A percentile compares a stretch with the other conserved stretches of the same genome.
Evolutionary conservation across 1,140 invertebrate genomes (phyloP).

Genomic region (Sinella curviseta): DNA sequence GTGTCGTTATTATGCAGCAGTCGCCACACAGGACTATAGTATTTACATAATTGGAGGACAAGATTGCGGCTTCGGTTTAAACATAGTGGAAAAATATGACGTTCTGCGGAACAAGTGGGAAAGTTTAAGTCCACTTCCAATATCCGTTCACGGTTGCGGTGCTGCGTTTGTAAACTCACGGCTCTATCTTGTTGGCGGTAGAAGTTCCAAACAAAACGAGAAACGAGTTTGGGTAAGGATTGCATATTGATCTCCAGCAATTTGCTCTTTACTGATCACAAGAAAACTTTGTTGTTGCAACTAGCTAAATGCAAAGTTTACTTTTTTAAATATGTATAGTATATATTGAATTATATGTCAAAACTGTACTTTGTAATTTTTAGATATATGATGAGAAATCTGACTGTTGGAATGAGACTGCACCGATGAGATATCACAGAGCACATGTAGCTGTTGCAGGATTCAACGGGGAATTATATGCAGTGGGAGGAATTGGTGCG

Average conservation of each 20-base stretch:
- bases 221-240: conserved; percentile 51
- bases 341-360: no score
- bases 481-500: conserved; percentile 52
- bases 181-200: conserved; percentile 50
- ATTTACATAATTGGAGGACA: conserved; percentile 49
- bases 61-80: conserved; percentile 41
- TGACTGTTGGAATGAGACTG: conserved; percentile 49
- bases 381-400: conserved; percentile 50
- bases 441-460: conserved; percentile 50
- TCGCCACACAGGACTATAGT: conserved; percentile 46
- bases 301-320: no score
- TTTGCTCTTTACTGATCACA: no score
- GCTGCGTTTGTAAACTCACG: conserved; percentile 49
- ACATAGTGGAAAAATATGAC: conserved; percentile 50
- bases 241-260: not conserved
- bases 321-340: no score
- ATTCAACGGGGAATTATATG: conserved; percentile 51
- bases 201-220: conserved; percentile 48
- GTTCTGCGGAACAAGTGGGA: conserved; percentile 50
- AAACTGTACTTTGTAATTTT: no score
- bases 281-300: no score
- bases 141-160: conserved; percentile 50
- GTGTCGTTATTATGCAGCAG: conserved; percentile 50
- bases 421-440: conserved; percentile 49
- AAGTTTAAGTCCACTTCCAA: conserved; percentile 47